phyloP scores from a whole-genome alignment of 2,797 vertebrate species.

The Mionectes olivaceus region DNA sequence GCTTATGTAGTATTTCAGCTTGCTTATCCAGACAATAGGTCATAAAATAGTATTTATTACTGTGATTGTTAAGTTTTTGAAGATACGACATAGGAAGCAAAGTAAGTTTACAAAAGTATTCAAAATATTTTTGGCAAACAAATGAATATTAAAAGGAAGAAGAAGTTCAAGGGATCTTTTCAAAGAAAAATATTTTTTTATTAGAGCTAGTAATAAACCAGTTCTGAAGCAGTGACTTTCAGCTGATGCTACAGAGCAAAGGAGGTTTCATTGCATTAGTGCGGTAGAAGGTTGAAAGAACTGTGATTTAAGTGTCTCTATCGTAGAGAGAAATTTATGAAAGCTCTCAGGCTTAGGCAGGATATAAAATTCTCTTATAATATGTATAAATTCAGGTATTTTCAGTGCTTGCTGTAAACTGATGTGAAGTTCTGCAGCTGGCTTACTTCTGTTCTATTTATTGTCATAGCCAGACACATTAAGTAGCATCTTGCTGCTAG shows the following conservation, averaged over 20 bases:
- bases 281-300: neutral
- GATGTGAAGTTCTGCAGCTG: neutral
- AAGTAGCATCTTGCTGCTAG: neutral
- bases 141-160: neutral
- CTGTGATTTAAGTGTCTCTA: neutral
- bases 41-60: constrained; percentile 29
- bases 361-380: constrained; percentile 19
- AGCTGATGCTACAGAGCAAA: neutral
- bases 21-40: neutral
- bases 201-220: neutral
- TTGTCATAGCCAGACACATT: constrained; percentile 21
- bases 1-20: neutral
- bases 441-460: constrained; percentile 14
- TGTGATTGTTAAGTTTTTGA: neutral
- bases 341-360: neutral
- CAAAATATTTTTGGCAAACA: neutral
- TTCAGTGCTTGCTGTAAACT: constrained; percentile 24
- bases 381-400: constrained; percentile 35
- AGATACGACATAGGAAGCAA: neutral
- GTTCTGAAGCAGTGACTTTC: neutral
- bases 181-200: constrained; percentile 38
- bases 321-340: neutral
- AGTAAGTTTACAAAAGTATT: neutral
- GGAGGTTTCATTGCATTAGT: neutral
- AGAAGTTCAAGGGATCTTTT: constrained; percentile 13